Conservation (phyloP, 2,113 vertebrate species). For the Nettapus auritus region DNA sequence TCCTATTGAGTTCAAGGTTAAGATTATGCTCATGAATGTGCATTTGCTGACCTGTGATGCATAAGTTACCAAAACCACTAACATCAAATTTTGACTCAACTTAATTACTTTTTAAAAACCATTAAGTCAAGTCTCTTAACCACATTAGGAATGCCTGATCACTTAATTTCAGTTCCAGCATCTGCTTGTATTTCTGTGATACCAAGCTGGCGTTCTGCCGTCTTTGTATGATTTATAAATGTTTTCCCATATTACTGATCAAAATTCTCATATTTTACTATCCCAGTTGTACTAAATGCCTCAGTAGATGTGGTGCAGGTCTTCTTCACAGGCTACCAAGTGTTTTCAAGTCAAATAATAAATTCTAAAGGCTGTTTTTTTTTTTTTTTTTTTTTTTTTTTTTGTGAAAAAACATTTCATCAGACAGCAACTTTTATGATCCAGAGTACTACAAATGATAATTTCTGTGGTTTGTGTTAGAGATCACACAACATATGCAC, state of each 20-base stretch:
- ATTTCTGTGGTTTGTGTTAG: neutral
- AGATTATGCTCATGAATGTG: neutral
- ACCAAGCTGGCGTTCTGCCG: neutral
- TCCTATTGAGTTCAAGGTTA: constrained; percentile 3
- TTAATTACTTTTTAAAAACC: constrained; percentile 40
- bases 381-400: neutral
- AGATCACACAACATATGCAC: neutral
- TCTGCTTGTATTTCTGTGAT: neutral
- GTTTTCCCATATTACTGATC: constrained; percentile 20
- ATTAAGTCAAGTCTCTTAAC: constrained; percentile 57
- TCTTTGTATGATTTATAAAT: constrained; percentile 27
- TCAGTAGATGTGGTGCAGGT: neutral
- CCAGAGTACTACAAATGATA: neutral
- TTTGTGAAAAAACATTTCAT: neutral
- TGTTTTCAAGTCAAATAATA: constrained; percentile 27
- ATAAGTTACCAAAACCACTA: neutral
- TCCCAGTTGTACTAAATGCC: neutral
- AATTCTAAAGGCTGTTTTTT: neutral
- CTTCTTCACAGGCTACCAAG: neutral
- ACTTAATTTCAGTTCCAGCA: constrained; percentile 28
- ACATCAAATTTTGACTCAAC: constrained; percentile 26
- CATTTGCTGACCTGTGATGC: constrained; percentile 1
- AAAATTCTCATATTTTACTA: constrained; percentile 47
- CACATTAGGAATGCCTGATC: constrained; percentile 52
- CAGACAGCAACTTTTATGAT: neutral